Evolutionary conservation across 2,113 vertebrate species (phyloP).

Genomic region (Scomber scombrus): DNA sequence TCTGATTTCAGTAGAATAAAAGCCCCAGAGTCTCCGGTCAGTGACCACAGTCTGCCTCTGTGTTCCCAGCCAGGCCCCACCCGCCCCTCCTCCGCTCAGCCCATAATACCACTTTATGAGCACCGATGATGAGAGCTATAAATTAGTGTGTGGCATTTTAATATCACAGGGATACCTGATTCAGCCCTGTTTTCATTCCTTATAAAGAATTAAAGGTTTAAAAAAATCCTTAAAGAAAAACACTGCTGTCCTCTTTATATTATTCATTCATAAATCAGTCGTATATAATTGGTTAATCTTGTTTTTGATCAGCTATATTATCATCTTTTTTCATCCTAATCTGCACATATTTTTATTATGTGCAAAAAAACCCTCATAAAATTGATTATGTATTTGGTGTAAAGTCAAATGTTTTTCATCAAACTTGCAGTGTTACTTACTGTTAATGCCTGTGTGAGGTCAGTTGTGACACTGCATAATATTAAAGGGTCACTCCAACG

Average conservation of each 20-base stretch:
- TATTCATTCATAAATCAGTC: neutral
- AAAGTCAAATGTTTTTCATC: too few relatives aligned
- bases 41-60: constrained; percentile 69
- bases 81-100: constrained; percentile 79
- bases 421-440: too few relatives aligned
- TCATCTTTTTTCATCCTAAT: neutral
- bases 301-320: neutral
- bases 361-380: too few relatives aligned
- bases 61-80: constrained; percentile 80
- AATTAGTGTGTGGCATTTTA: constrained; percentile 59
- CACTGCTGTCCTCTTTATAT: neutral
- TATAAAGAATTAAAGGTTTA: neutral
- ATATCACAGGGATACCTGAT: constrained; percentile 24
- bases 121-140: constrained; percentile 53
- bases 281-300: too few relatives aligned
- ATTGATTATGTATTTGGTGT: too few relatives aligned
- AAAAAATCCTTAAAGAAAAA: neutral
- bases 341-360: too few relatives aligned
- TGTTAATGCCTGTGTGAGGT: too few relatives aligned
- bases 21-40: constrained; percentile 74
- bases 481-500: too few relatives aligned
- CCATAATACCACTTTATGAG: constrained; percentile 63
- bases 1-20: constrained; percentile 64
- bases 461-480: too few relatives aligned
- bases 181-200: constrained; percentile 6